Base-by-base conservation (phyloP, 53 echinoderm and acorn worm genomes). In the Paracentrotus lividus region DNA sequence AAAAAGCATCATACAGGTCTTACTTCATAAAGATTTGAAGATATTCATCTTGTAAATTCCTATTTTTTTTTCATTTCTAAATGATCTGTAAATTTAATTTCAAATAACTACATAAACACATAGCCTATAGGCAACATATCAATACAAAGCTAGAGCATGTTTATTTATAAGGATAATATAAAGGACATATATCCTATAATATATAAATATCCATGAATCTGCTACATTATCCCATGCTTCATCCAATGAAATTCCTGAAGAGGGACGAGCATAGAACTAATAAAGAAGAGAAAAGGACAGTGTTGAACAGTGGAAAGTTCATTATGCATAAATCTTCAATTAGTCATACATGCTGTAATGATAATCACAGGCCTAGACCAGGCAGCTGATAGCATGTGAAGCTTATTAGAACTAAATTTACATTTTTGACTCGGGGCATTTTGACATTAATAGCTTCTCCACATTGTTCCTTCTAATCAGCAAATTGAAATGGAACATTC, bases 371-470 rank as follows among this genome's bases (percentile, higher is more conserved):
- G n/a, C 18, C 72, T 15, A 15, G 36, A 38, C 72, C 40, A 26
- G 72, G 72, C 72, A 72, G 72, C 72, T 72, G 72, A 72, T 40
- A 72, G 27, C 72, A 72, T 4, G 38, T 72, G 72, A 36, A 20
- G 72, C 72, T 72, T 72, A 72, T 72, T 72, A 72, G 72, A 72
- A 40, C 36, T 72, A 72, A 72, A 40, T 72, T 72, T 38, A 72
- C 72, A 72, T 72, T 72, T 72, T 72, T 40, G 40, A 36, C 72
- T 16, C 72, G 18, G n/a, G 20, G 72, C 72, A 40, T 38, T n/a
- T 72, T 72, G 72, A 72, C 72, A 72, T 72, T 72, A 72, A 72
- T 72, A 36, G 72, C 72, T 72, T 72, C 72, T 36, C 72, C 72
- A 72, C 40, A 72, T 72, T 72, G 72, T 40, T 72, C 40, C 40